Base-by-base conservation (phyloP, 2,113 vertebrate species). In the Cephalopholis sonnerati region DNA sequence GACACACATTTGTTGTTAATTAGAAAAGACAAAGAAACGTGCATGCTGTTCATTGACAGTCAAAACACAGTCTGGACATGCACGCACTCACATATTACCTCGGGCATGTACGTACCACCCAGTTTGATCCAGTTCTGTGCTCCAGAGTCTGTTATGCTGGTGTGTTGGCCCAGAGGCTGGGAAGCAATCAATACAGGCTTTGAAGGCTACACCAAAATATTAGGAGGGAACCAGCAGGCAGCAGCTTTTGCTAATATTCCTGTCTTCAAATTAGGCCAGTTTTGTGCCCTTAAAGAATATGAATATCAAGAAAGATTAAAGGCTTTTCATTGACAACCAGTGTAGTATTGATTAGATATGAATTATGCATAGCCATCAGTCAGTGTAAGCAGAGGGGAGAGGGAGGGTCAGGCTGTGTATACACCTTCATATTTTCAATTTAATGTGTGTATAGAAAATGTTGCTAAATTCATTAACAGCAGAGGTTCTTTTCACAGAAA, bases 81-180 rank as follows among this genome's bases (percentile, higher is more conserved):
- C 16, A 68, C 24, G 22, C 17, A 20, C n/a, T 48, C 54, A 3
- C 53, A 59, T 61, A 69, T 64, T 13, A 71, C 48, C 51, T 18
- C 24, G 0, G 58, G 36, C 36, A 2, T 63, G 58, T 72, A 16
- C 0, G 8, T 5, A 17, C n/a, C n/a, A 8, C 18, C 11, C 27
- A 39, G 9, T 65, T 24, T 65, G 59, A 65, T 71, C 32, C 32
- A 68, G 36, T 6, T 44, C 64, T 76, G 69, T 59, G 27, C 54
- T 50, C 17, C 46, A n/a, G 57, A 53, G 48, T 63, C 15, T 36
- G 27, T 48, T 50, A 18, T 24, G 58, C 15, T 51, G 69, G 22
- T 66, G 61, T 65, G 39, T 73, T 50, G 27, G 27, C 61, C 61
- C 54, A 59, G 53, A 67, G 70, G 63, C 70, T 41, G 54, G 48